A percentile compares a stretch with the other conserved stretches of the same genome.
Conservation (phyloP, 2,888 invertebrate species). For the Sinelater perroti region DNA sequence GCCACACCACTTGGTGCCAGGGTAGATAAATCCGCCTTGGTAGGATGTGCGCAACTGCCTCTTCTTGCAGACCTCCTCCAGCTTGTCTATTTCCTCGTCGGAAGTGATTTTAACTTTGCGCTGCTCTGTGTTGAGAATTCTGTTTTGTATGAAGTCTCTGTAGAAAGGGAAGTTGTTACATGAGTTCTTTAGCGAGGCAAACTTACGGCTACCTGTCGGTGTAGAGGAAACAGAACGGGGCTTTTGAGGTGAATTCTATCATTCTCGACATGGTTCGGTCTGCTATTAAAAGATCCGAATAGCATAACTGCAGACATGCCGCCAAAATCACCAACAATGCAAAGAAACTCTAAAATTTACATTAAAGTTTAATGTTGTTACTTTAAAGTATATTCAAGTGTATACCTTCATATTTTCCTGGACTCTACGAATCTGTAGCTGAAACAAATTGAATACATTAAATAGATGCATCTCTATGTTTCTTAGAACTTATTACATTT, state of each 20-base stretch:
- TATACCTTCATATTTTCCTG: neutral
- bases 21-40: conserved; percentile 66
- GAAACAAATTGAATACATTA: no score
- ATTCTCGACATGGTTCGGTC: conserved; percentile 71
- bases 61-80: conserved; percentile 66
- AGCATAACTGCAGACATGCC: no score
- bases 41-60: conserved; percentile 49
- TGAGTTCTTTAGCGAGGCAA: conserved; percentile 42
- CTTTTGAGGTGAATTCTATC: conserved; percentile 68
- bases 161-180: conserved; percentile 1
- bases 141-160: conserved; percentile 66
- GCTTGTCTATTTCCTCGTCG: conserved; percentile 66
- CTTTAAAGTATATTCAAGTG: neutral
- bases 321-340: neutral
- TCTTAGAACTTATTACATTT: neutral
- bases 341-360: no score
- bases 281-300: conserved; percentile 69
- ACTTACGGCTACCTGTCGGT: conserved; percentile 62
- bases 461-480: neutral
- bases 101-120: conserved; percentile 68
- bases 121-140: conserved; percentile 67
- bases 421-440: no score
- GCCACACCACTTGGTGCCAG: conserved; percentile 84
- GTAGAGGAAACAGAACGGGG: conserved; percentile 69
- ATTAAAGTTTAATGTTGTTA: neutral